A percentile compares a stretch with the other conserved stretches of the same genome.
Conservation (phyloP, 2,797 vertebrate genomes). For the Adelosebastes latens region DNA sequence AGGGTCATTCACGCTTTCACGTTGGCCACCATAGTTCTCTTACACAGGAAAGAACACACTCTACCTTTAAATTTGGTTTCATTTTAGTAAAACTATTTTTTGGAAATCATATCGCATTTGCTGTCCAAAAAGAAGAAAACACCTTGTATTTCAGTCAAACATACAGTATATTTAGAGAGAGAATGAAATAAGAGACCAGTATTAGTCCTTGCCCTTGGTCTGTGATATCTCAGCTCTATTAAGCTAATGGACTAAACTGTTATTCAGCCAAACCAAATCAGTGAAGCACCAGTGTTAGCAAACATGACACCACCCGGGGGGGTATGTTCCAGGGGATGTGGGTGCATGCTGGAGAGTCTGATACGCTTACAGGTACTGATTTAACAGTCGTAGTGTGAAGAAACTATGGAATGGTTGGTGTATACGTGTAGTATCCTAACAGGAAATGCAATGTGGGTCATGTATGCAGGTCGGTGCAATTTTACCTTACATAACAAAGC, state of each 20-base stretch:
- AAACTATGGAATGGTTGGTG: neutral
- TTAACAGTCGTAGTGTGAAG: neutral
- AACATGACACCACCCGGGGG: slow-evolving; percentile 32
- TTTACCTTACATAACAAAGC: neutral
- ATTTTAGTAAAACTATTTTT: neutral
- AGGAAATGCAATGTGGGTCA: neutral
- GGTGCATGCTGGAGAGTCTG: neutral
- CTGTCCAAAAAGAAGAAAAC: neutral
- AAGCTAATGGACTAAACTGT: slow-evolving; percentile 13
- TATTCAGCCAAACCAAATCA: slow-evolving; percentile 35
- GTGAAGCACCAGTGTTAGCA: neutral
- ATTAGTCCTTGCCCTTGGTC: neutral
- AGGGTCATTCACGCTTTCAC: too few species aligned
- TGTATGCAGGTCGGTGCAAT: neutral
- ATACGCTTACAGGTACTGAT: neutral
- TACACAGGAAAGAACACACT: too few species aligned
- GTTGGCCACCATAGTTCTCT: too few species aligned
- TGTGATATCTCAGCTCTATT: slow-evolving; percentile 4
- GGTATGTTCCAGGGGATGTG: neutral
- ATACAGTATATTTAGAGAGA: neutral
- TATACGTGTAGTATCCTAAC: neutral
- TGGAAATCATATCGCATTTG: neutral
- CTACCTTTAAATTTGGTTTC: too few species aligned
- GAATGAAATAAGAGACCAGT: slow-evolving; percentile 7
- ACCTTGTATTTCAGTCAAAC: neutral